These are phyloP conservation scores for Catocala sponsa DNA, from an alignment of 2,888 invertebrate genomes.

Conservation along the genomic window DNA sequence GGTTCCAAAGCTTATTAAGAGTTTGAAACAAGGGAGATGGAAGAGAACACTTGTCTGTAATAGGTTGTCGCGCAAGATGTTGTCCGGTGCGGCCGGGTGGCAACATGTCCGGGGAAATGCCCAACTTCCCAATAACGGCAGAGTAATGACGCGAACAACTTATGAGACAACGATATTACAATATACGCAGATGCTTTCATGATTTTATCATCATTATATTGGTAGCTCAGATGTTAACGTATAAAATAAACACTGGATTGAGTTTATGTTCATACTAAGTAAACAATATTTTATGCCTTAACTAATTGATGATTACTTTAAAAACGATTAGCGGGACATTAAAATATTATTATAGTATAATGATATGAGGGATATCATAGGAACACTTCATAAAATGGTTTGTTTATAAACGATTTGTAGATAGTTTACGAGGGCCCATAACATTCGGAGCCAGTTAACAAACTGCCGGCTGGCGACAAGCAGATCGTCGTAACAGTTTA, in stretches of 20 bases:
- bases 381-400: slow-evolving; percentile 70
- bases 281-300: slow-evolving; percentile 9
- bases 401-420: slow-evolving; percentile 80
- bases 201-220: slow-evolving; percentile 25
- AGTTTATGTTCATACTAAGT: background rate
- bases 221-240: background rate
- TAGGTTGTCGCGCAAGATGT: slow-evolving; percentile 85
- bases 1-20: slow-evolving; percentile 66
- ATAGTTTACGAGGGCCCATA: slow-evolving; percentile 78
- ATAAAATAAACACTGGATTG: background rate
- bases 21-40: slow-evolving; percentile 66
- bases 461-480: slow-evolving; percentile 81
- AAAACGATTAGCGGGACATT: slow-evolving; percentile 33
- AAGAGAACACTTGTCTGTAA: slow-evolving; percentile 79
- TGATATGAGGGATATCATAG: slow-evolving; percentile 53
- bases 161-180: slow-evolving; percentile 67
- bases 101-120: slow-evolving; percentile 70
- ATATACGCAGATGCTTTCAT: slow-evolving; percentile 46
- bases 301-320: background rate
- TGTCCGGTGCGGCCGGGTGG: slow-evolving; percentile 60
- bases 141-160: slow-evolving; percentile 79
- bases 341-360: slow-evolving; percentile 51
- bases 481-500: slow-evolving; percentile 82
- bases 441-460: slow-evolving; percentile 80
- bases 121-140: slow-evolving; percentile 83